A percentile compares a stretch with the other conserved stretches of the same genome.
Evolutionary conservation across 2,797 vertebrate species (phyloP).

Genomic region (Gallinago nigripennis): DNA sequence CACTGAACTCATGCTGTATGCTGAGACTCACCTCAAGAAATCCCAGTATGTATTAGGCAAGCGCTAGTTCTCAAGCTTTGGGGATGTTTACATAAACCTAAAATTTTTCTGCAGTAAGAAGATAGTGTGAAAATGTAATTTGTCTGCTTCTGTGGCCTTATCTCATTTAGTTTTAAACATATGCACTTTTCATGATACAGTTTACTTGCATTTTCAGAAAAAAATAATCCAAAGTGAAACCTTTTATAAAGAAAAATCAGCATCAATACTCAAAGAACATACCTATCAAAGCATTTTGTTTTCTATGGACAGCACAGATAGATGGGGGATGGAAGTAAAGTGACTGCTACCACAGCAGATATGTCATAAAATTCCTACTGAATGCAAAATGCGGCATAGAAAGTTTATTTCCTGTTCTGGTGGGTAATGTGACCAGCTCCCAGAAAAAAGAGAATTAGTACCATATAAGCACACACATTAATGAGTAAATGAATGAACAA

Average conservation of each 20-base stretch:
- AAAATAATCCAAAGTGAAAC: background rate
- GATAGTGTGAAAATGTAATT: background rate
- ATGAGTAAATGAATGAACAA: background rate
- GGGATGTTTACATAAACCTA: background rate
- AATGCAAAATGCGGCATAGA: background rate
- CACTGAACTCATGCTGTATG: background rate
- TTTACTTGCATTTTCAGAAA: background rate
- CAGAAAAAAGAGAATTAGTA: background rate
- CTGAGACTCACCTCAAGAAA: background rate
- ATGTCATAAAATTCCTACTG: background rate
- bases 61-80: background rate
- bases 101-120: background rate
- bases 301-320: background rate
- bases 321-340: background rate
- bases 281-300: background rate
- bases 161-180: background rate
- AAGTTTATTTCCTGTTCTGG: background rate
- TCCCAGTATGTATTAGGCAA: background rate
- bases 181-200: background rate
- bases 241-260: background rate
- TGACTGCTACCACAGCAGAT: background rate
- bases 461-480: background rate
- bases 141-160: background rate
- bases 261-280: background rate
- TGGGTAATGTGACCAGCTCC: background rate